phyloP scores from a whole-genome alignment of 1,140 invertebrate genomes.

The Aphidius ervi region DNA sequence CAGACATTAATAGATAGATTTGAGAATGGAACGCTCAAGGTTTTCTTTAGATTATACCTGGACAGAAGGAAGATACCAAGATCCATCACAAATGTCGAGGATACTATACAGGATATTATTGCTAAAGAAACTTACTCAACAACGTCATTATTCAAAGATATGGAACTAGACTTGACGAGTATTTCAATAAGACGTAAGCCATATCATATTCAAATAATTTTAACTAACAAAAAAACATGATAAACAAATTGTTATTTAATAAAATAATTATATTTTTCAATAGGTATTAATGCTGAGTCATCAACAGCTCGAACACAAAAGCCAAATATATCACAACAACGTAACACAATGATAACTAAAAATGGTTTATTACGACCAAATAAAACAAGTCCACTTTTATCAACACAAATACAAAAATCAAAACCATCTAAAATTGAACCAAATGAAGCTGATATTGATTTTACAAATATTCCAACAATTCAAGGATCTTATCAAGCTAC shows the following conservation, averaged over 20 bases:
- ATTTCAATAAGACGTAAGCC: conserved; percentile 61
- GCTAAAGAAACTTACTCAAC: conserved; percentile 64
- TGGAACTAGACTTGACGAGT: conserved; percentile 64
- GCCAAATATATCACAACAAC: conserved; percentile 30
- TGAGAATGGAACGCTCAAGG: conserved; percentile 65
- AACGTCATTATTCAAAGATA: conserved; percentile 60
- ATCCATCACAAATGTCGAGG: conserved; percentile 62
- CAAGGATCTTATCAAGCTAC: conserved; percentile 51
- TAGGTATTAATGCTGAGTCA: conserved; percentile 40
- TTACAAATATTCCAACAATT: conserved; percentile 47
- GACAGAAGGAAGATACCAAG: conserved; percentile 72
- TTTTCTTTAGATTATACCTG: conserved; percentile 70
- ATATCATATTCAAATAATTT: neutral
- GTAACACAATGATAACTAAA: conserved; percentile 50
- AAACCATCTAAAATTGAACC: conserved; percentile 46
- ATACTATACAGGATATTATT: conserved; percentile 63
- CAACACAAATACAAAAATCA: conserved; percentile 48
- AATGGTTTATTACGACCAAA: conserved; percentile 42
- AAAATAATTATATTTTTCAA: no score
- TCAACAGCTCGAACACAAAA: conserved; percentile 30
- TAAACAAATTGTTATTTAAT: no score
- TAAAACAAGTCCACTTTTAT: conserved; percentile 43
- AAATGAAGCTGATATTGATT: conserved; percentile 45
- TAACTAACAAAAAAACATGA: neutral
- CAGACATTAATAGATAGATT: conserved; percentile 65